Conservation (phyloP, 2,113 vertebrate genomes). For the Vicugna pacos region DNA sequence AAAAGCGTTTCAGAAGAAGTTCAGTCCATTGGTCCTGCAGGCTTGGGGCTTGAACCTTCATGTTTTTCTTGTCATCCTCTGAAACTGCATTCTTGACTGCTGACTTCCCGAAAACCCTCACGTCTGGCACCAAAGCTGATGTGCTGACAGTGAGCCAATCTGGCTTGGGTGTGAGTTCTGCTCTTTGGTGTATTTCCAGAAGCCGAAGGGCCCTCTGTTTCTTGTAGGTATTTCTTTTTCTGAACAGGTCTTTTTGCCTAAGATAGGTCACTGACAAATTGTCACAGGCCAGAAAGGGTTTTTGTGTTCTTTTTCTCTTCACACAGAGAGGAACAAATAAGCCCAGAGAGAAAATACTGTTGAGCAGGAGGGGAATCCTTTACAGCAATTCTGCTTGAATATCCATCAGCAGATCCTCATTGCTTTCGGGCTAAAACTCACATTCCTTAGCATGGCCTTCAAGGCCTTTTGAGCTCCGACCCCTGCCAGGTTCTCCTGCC, state of each 20-base stretch:
- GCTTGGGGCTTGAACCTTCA: background rate
- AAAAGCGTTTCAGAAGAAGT: constrained; percentile 57
- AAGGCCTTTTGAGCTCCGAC: background rate
- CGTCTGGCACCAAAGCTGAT: background rate
- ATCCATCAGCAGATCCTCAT: background rate
- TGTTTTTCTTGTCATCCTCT: constrained; percentile 54
- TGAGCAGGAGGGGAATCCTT: background rate
- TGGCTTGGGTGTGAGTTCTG: background rate
- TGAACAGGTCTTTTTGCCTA: background rate
- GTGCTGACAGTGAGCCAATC: background rate
- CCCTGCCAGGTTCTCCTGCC: background rate
- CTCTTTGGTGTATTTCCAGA: background rate
- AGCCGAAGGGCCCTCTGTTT: background rate
- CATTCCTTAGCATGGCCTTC: background rate
- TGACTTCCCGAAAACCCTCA: constrained; percentile 36
- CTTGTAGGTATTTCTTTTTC: constrained; percentile 43
- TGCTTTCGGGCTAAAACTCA: background rate
- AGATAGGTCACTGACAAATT: constrained; percentile 1
- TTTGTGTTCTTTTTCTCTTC: constrained; percentile 40
- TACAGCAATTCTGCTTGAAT: background rate
- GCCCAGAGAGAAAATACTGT: constrained; percentile 1
- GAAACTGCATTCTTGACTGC: background rate
- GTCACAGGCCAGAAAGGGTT: constrained; percentile 36
- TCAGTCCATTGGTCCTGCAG: background rate
- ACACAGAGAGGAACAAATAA: constrained; percentile 22